Conservation (phyloP, 2,797 vertebrate genomes). For the Acropternis orthonyx region DNA sequence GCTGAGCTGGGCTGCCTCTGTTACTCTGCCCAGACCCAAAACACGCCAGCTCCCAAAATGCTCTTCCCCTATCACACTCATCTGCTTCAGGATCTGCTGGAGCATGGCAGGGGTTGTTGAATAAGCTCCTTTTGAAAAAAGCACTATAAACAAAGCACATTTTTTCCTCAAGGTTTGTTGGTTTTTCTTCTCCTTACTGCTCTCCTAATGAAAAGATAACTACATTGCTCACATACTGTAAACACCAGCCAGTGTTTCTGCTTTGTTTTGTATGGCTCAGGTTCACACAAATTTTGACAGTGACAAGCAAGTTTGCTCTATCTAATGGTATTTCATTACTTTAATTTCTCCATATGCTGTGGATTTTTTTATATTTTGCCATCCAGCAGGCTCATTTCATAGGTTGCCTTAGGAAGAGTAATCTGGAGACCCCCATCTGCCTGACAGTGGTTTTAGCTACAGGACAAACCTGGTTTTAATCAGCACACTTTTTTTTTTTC, state of each 20-base stretch:
- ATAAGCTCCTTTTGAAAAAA: not conserved
- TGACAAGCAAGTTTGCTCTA: constrained; percentile 33
- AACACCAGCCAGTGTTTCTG: constrained; percentile 9
- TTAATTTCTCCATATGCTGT: constrained; percentile 64
- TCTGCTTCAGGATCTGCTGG: not conserved
- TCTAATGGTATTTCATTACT: constrained; percentile 64
- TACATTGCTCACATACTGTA: not conserved
- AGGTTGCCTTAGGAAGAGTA: constrained; percentile 30
- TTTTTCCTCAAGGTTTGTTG: not conserved
- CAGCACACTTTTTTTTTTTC: constrained; percentile 25
- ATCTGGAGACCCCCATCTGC: not conserved
- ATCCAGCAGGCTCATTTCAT: constrained; percentile 58
- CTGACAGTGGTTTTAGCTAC: constrained; percentile 43
- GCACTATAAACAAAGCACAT: not conserved
- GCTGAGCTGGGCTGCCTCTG: not conserved
- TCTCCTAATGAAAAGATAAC: constrained; percentile 18
- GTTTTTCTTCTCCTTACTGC: not conserved
- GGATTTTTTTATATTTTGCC: constrained; percentile 62
- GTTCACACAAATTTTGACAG: constrained; percentile 29
- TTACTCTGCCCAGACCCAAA: not conserved
- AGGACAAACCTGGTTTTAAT: not conserved
- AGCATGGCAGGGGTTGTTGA: not conserved
- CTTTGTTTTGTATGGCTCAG: constrained; percentile 1
- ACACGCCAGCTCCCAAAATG: not conserved
- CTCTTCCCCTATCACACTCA: not conserved